Evolutionary conservation across 2,888 invertebrate genomes (phyloP).

Genomic region (Cephonodes hylas): DNA sequence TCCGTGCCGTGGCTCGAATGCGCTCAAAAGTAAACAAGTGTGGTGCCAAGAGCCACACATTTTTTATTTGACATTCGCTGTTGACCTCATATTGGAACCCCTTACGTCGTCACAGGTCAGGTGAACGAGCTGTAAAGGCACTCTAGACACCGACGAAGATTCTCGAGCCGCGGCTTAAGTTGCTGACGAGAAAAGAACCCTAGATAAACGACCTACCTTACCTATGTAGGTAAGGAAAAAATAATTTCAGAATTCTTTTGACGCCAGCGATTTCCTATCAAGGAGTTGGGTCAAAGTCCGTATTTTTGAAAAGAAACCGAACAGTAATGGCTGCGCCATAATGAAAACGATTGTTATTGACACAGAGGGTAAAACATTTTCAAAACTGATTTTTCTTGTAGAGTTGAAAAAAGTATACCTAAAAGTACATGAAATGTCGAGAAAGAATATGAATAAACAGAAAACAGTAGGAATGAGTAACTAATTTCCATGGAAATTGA

Average conservation of each 20-base stretch:
- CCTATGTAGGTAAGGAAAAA: background rate
- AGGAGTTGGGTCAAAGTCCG: background rate
- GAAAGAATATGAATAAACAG: background rate
- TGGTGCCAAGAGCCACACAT: background rate
- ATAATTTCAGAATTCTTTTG: background rate
- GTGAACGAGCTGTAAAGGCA: background rate
- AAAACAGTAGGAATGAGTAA: too few species aligned
- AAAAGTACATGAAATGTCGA: background rate
- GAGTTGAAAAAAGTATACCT: background rate
- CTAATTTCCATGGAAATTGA: background rate
- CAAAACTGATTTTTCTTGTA: background rate
- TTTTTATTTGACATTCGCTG: background rate
- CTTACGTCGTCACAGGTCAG: background rate
- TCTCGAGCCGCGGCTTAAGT: background rate
- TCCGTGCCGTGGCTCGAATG: background rate
- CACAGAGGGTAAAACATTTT: background rate
- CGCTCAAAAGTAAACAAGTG: background rate
- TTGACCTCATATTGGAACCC: background rate
- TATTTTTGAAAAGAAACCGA: background rate
- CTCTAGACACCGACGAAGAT: background rate
- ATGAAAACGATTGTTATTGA: too few species aligned
- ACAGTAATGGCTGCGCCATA: background rate
- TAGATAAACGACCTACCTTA: background rate
- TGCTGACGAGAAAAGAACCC: background rate
- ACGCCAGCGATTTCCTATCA: background rate